A percentile compares a stretch with the other conserved stretches of the same genome.
These are phyloP conservation scores for Halcyon badia DNA, from an alignment of 2,797 vertebrate genomes.

Conservation along the genomic window DNA sequence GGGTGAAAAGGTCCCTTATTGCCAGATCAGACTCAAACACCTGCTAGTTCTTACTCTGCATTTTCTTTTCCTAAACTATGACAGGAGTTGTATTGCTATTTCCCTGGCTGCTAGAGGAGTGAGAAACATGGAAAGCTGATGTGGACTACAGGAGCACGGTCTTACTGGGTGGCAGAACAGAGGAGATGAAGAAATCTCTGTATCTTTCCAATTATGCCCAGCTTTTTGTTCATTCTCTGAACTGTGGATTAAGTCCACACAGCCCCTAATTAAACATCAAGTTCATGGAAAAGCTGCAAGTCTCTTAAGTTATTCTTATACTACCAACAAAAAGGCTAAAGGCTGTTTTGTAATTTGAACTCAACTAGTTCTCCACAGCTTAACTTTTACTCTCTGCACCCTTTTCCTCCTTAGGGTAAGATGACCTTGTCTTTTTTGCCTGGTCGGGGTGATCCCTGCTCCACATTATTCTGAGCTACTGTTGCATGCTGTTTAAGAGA, in stretches of 20 bases:
- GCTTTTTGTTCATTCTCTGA: neutral
- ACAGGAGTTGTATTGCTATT: neutral
- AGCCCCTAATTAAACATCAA: neutral
- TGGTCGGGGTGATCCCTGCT: neutral
- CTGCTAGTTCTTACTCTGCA: neutral
- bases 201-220: neutral
- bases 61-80: neutral
- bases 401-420: neutral
- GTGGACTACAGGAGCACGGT: neutral
- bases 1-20: neutral
- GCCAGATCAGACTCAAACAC: neutral
- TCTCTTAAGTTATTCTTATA: neutral
- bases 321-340: neutral
- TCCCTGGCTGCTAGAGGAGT: neutral
- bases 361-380: neutral
- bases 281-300: neutral
- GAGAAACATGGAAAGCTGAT: neutral
- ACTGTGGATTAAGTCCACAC: neutral
- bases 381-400: neutral
- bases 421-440: neutral
- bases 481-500: neutral
- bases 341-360: neutral
- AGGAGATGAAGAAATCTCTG: neutral
- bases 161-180: neutral
- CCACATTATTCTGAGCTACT: neutral